A percentile compares a stretch with the other conserved stretches of the same genome.
Conservation (phyloP, 2,888 invertebrate genomes). For the Oligia strigilis region DNA sequence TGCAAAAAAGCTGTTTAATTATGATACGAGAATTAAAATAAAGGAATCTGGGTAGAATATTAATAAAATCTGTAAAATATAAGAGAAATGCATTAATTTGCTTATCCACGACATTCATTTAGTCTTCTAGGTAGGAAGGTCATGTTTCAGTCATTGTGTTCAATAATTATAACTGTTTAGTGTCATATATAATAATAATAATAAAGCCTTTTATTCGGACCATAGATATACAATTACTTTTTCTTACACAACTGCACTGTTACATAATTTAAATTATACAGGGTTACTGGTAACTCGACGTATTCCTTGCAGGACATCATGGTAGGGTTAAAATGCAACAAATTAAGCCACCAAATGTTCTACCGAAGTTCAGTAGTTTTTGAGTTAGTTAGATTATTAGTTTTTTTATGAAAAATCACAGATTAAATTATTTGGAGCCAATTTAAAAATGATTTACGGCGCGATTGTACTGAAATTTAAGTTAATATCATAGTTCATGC, state of each 20-base stretch:
- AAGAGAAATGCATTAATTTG: background rate
- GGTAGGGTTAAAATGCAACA: too few relatives aligned
- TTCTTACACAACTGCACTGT: too few relatives aligned
- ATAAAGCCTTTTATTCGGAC: too few relatives aligned
- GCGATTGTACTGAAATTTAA: background rate
- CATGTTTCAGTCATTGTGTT: slow-evolving; percentile 29
- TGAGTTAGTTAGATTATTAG: too few relatives aligned
- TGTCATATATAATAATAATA: background rate
- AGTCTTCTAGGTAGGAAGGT: slow-evolving; percentile 17
- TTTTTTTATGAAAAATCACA: background rate
- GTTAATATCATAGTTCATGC: background rate
- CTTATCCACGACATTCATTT: slow-evolving; percentile 10
- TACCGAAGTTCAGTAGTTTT: too few relatives aligned
- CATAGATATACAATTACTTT: too few relatives aligned
- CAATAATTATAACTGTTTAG: slow-evolving; percentile 21
- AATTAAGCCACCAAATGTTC: too few relatives aligned
- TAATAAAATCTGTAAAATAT: slow-evolving; percentile 1
- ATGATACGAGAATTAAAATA: background rate
- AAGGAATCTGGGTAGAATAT: background rate
- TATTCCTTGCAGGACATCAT: too few relatives aligned
- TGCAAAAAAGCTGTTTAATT: slow-evolving; percentile 1
- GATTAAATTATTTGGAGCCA: background rate
- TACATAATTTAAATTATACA: too few relatives aligned
- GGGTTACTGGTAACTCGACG: too few relatives aligned
- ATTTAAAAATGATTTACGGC: background rate